Evolutionary conservation across 1,140 invertebrate genomes (phyloP).

Genomic region (Brachystomella parvula): DNA sequence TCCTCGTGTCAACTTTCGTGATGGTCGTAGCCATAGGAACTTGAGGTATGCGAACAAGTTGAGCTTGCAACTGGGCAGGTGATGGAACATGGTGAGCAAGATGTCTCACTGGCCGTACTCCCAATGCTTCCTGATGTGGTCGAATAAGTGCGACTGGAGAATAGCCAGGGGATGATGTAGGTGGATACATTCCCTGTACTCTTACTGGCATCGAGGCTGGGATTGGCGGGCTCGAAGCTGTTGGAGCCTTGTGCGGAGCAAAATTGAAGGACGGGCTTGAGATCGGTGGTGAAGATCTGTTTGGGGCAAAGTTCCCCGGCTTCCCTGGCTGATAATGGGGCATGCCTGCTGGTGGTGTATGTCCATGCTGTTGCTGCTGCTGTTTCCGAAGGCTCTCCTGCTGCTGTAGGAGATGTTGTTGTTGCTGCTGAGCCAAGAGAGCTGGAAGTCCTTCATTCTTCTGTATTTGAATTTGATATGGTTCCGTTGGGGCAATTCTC

Average conservation of each 20-base stretch:
- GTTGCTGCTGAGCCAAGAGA: conserved; percentile 31
- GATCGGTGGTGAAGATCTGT: neutral
- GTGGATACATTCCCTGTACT: neutral
- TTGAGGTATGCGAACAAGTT: conserved; percentile 31
- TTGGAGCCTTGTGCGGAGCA: neutral
- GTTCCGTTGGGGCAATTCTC: neutral
- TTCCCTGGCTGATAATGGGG: conserved; percentile 35
- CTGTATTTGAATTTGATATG: conserved; percentile 1
- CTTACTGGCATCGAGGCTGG: neutral
- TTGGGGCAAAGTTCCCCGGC: conserved; percentile 43
- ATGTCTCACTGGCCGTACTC: neutral
- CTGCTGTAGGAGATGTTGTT: conserved; percentile 31
- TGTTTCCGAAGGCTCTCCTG: conserved; percentile 20
- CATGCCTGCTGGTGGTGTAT: conserved; percentile 9
- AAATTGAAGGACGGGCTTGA: conserved; percentile 4
- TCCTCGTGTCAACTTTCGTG: conserved; percentile 31
- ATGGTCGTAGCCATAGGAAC: conserved; percentile 35
- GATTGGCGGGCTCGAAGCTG: neutral
- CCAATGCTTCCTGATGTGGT: conserved; percentile 11
- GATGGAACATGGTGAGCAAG: neutral
- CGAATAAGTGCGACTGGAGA: conserved; percentile 17
- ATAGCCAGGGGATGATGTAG: conserved; percentile 2
- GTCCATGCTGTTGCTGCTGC: neutral
- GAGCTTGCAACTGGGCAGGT: conserved; percentile 9
- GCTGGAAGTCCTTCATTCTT: conserved; percentile 27